A percentile compares a stretch with the other conserved stretches of the same genome.
phyloP scores from a whole-genome alignment of 2,888 invertebrate genomes.

The Eristalis arbustorum region DNA sequence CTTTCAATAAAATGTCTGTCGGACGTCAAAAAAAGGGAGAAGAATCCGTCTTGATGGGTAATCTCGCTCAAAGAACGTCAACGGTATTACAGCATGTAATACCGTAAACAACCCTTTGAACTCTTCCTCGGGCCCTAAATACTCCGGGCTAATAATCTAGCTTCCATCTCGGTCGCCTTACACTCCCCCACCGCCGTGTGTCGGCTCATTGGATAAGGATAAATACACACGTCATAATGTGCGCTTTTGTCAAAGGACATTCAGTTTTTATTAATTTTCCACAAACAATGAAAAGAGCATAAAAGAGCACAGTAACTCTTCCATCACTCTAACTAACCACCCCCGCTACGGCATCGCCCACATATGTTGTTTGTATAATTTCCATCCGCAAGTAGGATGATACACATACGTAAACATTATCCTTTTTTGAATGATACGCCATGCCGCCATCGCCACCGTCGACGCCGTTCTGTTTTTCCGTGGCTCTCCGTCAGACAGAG shows the following conservation, averaged over 20 bases:
- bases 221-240: slow-evolving; percentile 36
- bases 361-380: slow-evolving; percentile 30
- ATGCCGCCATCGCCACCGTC: not conserved
- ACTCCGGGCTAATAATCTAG: slow-evolving; percentile 57
- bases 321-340: not conserved
- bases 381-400: slow-evolving; percentile 7
- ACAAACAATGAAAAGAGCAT: slow-evolving; percentile 59
- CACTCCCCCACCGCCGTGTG: not conserved
- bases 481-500: not conserved
- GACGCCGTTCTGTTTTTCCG: slow-evolving; percentile 15
- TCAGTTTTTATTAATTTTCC: slow-evolving; percentile 64
- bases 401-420: slow-evolving; percentile 22
- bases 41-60: not conserved
- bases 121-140: slow-evolving; percentile 47
- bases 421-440: slow-evolving; percentile 20
- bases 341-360: not conserved
- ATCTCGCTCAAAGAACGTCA: slow-evolving; percentile 36
- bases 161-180: slow-evolving; percentile 7
- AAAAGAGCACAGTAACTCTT: slow-evolving; percentile 48
- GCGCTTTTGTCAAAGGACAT: slow-evolving; percentile 49
- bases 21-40: not conserved
- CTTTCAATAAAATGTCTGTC: not conserved
- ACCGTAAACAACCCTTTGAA: slow-evolving; percentile 65
- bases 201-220: slow-evolving; percentile 39
- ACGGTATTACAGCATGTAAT: slow-evolving; percentile 24